Conservation (phyloP, 2,888 invertebrate species). For the Tachina fera region DNA sequence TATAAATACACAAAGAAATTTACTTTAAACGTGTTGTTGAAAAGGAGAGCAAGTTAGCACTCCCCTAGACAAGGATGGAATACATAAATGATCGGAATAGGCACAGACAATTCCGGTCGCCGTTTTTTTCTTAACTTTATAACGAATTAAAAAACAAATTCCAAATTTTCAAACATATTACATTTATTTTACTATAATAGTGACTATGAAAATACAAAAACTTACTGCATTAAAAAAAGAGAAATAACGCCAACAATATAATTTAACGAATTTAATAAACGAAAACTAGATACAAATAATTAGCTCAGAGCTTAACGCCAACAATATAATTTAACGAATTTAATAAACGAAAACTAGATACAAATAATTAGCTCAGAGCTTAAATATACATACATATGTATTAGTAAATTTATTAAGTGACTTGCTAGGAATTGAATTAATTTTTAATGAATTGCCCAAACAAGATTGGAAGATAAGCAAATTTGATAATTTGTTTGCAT, state of each 20-base stretch:
- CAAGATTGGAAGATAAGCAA: not conserved
- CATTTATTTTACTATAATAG: not conserved
- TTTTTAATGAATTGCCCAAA: not conserved
- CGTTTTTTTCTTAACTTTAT: conserved; percentile 75
- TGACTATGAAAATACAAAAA: too few relatives aligned
- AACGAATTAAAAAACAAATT: conserved; percentile 46
- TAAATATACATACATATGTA: too few relatives aligned
- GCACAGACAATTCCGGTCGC: conserved; percentile 81
- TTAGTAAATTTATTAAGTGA: not conserved
- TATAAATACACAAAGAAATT: conserved; percentile 63
- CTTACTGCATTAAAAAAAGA: too few relatives aligned
- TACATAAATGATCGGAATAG: conserved; percentile 84
- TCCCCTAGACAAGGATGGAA: conserved; percentile 98
- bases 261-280: not conserved
- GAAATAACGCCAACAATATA: too few relatives aligned
- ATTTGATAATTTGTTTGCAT: not conserved
- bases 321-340: too few relatives aligned
- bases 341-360: not conserved
- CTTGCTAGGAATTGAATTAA: not conserved
- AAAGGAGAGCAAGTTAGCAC: conserved; percentile 99
- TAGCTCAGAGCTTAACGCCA: too few relatives aligned
- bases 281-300: not conserved
- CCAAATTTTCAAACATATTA: conserved; percentile 18
- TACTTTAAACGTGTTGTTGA: conserved; percentile 89
- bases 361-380: too few relatives aligned